Conservation (phyloP, 2,113 vertebrate species). For the Forbesichthys papilliferus region DNA sequence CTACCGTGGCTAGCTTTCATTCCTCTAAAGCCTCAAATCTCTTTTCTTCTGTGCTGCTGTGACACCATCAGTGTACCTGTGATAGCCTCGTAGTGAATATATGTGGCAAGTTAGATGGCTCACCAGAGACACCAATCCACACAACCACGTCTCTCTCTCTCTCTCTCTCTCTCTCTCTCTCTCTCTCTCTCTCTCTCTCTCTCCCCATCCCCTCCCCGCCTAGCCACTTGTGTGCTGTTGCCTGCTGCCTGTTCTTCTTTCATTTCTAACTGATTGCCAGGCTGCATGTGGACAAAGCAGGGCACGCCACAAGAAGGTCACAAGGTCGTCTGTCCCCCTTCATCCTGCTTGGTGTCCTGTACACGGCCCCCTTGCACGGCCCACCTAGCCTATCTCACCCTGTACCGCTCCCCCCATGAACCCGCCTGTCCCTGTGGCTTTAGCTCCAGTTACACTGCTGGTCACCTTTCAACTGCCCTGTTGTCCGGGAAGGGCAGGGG, state of each 20-base stretch:
- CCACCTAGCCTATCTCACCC: constrained; percentile 66
- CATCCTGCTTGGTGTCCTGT: constrained; percentile 33
- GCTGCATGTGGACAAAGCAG: constrained; percentile 61
- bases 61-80: too few species aligned
- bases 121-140: constrained; percentile 26
- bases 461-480: too few species aligned
- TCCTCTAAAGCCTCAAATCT: too few species aligned
- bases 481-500: too few species aligned
- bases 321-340: constrained; percentile 64
- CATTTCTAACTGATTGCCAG: constrained; percentile 52
- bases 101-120: background rate
- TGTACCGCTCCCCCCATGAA: constrained; percentile 16
- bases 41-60: too few species aligned
- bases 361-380: constrained; percentile 10
- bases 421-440: too few species aligned
- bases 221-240: constrained; percentile 19
- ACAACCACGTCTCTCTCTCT: constrained; percentile 2
- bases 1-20: too few species aligned
- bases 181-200: background rate
- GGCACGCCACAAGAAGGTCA: constrained; percentile 71
- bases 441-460: too few species aligned
- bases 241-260: constrained; percentile 30
- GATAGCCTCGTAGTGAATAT: background rate
- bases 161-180: background rate
- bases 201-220: background rate